phyloP scores from a whole-genome alignment of 1,140 invertebrate genomes.

The Tetramorium alpestre region DNA sequence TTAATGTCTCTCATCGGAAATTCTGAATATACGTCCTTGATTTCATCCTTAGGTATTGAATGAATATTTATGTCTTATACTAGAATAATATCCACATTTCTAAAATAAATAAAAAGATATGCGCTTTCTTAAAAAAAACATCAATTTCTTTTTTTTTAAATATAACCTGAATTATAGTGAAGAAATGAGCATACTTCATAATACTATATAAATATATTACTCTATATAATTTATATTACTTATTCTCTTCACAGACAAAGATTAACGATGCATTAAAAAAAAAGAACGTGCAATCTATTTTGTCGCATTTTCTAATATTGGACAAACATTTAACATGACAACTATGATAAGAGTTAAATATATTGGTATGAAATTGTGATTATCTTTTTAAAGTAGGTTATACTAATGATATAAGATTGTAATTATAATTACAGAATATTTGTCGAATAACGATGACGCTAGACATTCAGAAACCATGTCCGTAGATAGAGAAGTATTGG shows the following conservation, averaged over 20 bases:
- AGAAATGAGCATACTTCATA: not conserved
- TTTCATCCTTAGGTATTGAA: not conserved
- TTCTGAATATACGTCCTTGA: not conserved
- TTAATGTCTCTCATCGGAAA: not conserved
- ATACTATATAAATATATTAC: not conserved
- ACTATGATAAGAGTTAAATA: conserved; percentile 63
- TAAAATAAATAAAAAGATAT: not conserved
- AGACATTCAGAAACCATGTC: not conserved
- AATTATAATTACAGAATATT: conserved; percentile 17
- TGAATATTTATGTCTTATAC: not conserved
- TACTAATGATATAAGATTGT: not conserved
- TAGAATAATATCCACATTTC: not conserved
- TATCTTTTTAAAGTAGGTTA: not conserved
- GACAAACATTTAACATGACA: conserved; percentile 30
- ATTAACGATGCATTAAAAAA: not conserved
- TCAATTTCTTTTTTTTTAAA: no score
- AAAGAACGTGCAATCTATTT: not conserved
- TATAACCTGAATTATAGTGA: no score
- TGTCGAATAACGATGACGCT: not conserved
- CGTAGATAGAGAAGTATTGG: conserved; percentile 65
- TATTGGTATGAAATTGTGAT: conserved; percentile 40
- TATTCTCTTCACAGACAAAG: no score
- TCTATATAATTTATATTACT: not conserved
- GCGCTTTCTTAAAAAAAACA: not conserved
- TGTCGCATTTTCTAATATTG: not conserved